Evolutionary conservation across 2,797 vertebrate species (phyloP).

Genomic region (Distichodus sexfasciatus): DNA sequence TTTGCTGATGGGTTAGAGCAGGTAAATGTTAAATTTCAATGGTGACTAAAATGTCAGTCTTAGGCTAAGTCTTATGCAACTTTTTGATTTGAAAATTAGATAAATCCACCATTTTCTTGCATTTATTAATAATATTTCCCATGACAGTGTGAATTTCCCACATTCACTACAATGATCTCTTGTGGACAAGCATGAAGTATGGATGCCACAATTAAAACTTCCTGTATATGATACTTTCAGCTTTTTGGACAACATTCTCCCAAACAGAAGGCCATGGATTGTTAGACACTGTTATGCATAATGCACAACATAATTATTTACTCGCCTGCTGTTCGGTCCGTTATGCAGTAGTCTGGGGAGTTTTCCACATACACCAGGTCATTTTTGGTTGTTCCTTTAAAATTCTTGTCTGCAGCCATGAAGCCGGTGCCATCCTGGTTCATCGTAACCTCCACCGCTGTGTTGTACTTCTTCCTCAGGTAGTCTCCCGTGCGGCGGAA

Average conservation of each 20-base stretch:
- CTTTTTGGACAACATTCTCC: not conserved
- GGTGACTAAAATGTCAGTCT: too few relatives aligned
- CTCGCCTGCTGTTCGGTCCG: conserved; percentile 91
- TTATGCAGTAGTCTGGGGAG: conserved; percentile 94
- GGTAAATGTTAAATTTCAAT: too few relatives aligned
- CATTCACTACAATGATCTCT: too few relatives aligned
- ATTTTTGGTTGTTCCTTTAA: conserved; percentile 88
- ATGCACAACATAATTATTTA: conserved; percentile 41
- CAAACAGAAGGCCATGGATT: not conserved
- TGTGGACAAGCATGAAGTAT: too few relatives aligned
- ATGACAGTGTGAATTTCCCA: too few relatives aligned
- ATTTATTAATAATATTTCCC: too few relatives aligned
- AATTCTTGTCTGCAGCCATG: conserved; percentile 86
- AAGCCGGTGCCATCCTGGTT: conserved; percentile 96
- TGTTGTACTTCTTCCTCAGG: conserved; percentile 90
- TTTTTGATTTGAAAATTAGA: too few relatives aligned
- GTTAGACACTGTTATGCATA: conserved; percentile 3
- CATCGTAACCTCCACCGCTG: conserved; percentile 93
- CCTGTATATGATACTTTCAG: too few relatives aligned
- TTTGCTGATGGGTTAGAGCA: too few relatives aligned
- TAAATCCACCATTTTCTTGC: too few relatives aligned
- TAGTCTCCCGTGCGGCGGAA: conserved; percentile 93
- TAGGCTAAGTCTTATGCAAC: too few relatives aligned
- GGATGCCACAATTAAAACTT: too few relatives aligned
- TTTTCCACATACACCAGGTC: conserved; percentile 96